These are phyloP conservation scores for Polydrusus tereticollis DNA, from an alignment of 2,888 invertebrate species.

Conservation along the genomic window DNA sequence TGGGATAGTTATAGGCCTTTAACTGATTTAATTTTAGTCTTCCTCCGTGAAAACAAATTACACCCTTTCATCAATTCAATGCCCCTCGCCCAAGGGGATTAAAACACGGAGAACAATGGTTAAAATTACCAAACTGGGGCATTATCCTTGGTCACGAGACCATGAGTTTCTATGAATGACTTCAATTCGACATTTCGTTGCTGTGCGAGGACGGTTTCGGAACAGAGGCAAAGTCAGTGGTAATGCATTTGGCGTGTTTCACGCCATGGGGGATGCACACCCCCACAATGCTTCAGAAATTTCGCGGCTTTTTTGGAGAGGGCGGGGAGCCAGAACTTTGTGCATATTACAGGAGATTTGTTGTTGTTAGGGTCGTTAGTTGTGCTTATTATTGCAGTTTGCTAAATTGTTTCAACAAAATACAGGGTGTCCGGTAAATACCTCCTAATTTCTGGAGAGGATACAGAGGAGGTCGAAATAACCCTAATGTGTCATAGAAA, in stretches of 20 bases:
- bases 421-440: too few species aligned
- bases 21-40: too few species aligned
- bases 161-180: constrained; percentile 40
- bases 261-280: constrained; percentile 16
- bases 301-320: neutral
- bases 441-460: too few species aligned
- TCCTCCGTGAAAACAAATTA: constrained; percentile 8
- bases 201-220: constrained; percentile 3
- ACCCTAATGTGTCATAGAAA: too few species aligned
- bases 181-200: constrained; percentile 13
- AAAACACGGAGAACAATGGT: constrained; percentile 36
- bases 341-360: constrained; percentile 2
- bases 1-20: too few species aligned
- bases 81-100: neutral
- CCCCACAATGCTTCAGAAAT: neutral
- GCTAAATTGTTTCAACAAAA: too few species aligned
- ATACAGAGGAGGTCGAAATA: too few species aligned
- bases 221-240: constrained; percentile 32
- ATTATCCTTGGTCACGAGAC: constrained; percentile 38
- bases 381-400: too few species aligned
- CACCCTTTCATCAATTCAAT: constrained; percentile 15
- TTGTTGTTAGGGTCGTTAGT: neutral
- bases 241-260: constrained; percentile 41
- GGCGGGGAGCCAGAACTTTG: neutral
- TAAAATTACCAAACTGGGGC: constrained; percentile 36